Evolutionary conservation across 2,797 vertebrate genomes (phyloP), one percentile per base, ranked within the genome.

Genomic region (Galago senegalensis): DNA sequence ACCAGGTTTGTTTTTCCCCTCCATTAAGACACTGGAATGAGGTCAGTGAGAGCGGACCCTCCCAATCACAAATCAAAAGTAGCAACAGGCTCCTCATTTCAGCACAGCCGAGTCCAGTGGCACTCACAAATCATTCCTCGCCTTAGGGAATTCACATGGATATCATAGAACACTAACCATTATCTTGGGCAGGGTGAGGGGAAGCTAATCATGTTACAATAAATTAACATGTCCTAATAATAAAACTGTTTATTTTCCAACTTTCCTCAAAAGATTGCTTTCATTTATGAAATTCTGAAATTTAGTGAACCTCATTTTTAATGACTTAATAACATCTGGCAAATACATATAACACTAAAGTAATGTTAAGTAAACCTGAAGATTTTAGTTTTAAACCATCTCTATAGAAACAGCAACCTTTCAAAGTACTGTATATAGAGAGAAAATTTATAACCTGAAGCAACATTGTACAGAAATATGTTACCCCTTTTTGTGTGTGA

Each of bases 101-200:
- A 97, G 20, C 86, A 87, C 18, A 96, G 81, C 67, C 93, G 40
- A 97, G 60, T 40, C 70, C 40, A 88, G 72, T 21, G 91, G 53
- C 56, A 97, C 67, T 93, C 96, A 84, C 37, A 98, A 96, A 87
- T 93, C 72, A 77, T 87, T 95, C 56, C 77, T 96, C 91, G 79
- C 82, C 79, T 75, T 93, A 43, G 34, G 29, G 53, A 98, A 96
- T 72, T 95, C 72, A 95, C 63, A 69, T 91, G 73, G 93, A 93
- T 27, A 95, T 89, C 31, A 95, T 58, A 93, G 79, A 97, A 89
- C 58, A 87, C 43, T 94, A 49, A 0, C 3, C 81, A 97, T 97
- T 92, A 86, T 85, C 72, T 94, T 76, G 76, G 83, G 23, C 7
- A 7, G 37, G 31, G 85, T 53, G 29, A 89, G 31, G 31, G 85